These are phyloP conservation scores for Anastatus disparis DNA, from an alignment of 1,140 invertebrate genomes.

Conservation along the genomic window DNA sequence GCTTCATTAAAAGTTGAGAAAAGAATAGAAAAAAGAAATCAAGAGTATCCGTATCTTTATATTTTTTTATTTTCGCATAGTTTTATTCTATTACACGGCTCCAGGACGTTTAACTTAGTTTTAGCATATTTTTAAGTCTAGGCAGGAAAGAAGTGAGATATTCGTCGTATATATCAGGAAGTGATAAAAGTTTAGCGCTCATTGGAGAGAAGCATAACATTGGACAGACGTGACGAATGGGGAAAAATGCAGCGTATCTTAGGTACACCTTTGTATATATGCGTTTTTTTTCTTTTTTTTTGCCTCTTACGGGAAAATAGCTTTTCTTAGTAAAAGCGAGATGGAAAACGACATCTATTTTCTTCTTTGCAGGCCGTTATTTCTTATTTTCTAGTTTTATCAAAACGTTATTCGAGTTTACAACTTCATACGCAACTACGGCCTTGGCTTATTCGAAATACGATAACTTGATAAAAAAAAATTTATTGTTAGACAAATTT, in stretches of 20 bases:
- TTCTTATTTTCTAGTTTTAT: constrained; percentile 35
- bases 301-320: constrained; percentile 35
- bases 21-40: background rate
- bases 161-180: constrained; percentile 36
- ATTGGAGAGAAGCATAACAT: constrained; percentile 34
- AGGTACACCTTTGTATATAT: too few relatives aligned
- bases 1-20: too few relatives aligned
- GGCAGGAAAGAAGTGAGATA: constrained; percentile 24
- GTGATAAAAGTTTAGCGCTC: constrained; percentile 44
- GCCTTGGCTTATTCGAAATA: too few relatives aligned
- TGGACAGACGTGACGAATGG: constrained; percentile 37
- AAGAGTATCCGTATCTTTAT: background rate
- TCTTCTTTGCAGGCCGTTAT: constrained; percentile 27
- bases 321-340: background rate
- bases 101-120: too few relatives aligned
- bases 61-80: constrained; percentile 4
- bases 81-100: constrained; percentile 42
- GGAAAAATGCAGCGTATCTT: background rate
- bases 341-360: constrained; percentile 26
- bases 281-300: background rate
- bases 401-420: constrained; percentile 34
- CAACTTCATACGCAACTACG: too few relatives aligned
- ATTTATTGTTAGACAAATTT: too few relatives aligned
- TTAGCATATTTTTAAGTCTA: constrained; percentile 42
- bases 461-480: too few relatives aligned